These are phyloP conservation scores for Drosophila neoperkinsi DNA, from an alignment of 2,888 invertebrate genomes.

Conservation along the genomic window DNA sequence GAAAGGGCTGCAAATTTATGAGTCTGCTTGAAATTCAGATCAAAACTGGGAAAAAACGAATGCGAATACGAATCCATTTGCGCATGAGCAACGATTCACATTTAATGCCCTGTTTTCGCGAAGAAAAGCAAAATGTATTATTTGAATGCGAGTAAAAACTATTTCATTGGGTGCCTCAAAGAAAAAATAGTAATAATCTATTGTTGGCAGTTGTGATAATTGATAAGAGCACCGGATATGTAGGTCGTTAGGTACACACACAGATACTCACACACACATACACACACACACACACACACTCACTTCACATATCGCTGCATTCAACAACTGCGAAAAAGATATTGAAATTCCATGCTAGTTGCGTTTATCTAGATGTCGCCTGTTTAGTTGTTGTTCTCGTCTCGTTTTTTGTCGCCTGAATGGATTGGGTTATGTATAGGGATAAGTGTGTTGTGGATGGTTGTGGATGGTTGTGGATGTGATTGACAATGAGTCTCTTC, in stretches of 20 bases:
- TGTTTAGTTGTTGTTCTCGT: constrained; percentile 9
- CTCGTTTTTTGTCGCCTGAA: constrained; percentile 26
- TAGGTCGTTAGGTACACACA: constrained; percentile 35
- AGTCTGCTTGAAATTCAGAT: neutral
- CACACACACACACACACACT: constrained; percentile 1
- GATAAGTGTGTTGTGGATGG: constrained; percentile 16
- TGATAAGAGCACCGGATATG: constrained; percentile 47
- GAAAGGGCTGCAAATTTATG: constrained; percentile 33
- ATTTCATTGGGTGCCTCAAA: neutral
- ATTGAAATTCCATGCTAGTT: constrained; percentile 48
- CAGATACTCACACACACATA: neutral
- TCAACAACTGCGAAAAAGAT: constrained; percentile 31
- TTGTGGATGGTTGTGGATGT: constrained; percentile 10
- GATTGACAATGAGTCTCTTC: constrained; percentile 15
- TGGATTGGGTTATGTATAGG: constrained; percentile 16
- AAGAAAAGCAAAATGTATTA: neutral
- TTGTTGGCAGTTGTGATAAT: constrained; percentile 25
- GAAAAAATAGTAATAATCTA: neutral
- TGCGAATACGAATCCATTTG: constrained; percentile 5
- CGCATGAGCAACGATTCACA: constrained; percentile 20
- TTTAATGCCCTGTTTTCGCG: neutral
- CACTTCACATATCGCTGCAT: constrained; percentile 3
- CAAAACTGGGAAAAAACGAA: neutral
- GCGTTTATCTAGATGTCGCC: constrained; percentile 40
- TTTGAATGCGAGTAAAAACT: neutral